These are phyloP conservation scores for Grapholita molesta DNA, from an alignment of 1,140 invertebrate species.

Conservation along the genomic window DNA sequence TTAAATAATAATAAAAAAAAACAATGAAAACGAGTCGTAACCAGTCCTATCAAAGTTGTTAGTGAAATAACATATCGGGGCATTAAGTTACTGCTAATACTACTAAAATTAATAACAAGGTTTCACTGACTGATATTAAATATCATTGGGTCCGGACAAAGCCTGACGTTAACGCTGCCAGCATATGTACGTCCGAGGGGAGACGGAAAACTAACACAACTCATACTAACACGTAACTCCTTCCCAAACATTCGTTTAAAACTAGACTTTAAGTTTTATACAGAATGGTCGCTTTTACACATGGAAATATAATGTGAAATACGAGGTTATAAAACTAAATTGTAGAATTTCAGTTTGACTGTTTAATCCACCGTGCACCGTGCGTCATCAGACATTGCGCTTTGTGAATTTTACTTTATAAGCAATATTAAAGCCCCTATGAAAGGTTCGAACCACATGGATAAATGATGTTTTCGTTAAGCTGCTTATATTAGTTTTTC, in stretches of 20 bases:
- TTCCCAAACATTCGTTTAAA: not conserved
- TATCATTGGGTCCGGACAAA: conserved; percentile 4
- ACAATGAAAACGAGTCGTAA: too few species aligned
- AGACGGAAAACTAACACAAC: not conserved
- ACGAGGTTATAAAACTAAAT: not conserved
- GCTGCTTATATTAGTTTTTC: too few species aligned
- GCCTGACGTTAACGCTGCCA: not conserved
- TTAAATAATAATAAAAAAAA: too few species aligned
- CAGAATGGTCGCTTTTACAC: not conserved
- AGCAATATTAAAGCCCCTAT: not conserved
- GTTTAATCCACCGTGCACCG: conserved; percentile 8
- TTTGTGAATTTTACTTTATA: not conserved
- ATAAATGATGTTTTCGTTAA: not conserved
- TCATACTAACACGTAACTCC: not conserved
- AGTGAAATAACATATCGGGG: too few species aligned
- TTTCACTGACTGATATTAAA: not conserved
- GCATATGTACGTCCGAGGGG: not conserved
- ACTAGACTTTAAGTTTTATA: not conserved
- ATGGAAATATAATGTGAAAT: not conserved
- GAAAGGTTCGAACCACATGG: not conserved
- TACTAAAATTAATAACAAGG: too few species aligned
- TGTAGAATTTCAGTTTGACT: not conserved
- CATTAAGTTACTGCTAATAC: too few species aligned
- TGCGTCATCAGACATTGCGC: not conserved
- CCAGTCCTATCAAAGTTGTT: too few species aligned